A percentile compares a stretch with the other conserved stretches of the same genome.
phyloP scores from a whole-genome alignment of 2,113 vertebrate species.

The Ochotona curzoniae region DNA sequence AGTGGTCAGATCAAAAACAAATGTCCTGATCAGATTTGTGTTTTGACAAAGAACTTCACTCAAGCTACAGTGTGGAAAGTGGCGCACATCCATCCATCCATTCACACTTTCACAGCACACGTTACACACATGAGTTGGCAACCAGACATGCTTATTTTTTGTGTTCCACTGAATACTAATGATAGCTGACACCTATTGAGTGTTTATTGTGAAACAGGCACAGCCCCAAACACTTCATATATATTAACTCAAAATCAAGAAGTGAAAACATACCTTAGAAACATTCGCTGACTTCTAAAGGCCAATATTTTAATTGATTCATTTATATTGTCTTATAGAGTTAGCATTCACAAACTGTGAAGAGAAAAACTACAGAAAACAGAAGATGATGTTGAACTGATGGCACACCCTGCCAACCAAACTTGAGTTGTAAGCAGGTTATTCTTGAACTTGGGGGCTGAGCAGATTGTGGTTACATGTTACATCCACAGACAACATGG shows the following conservation, averaged over 20 bases:
- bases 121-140: accelerated
- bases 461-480: background rate
- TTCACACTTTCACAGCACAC: no score
- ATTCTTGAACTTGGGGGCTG: background rate
- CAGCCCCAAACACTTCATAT: background rate
- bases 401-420: background rate
- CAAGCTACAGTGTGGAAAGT: background rate
- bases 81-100: background rate
- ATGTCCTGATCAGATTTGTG: background rate
- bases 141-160: background rate
- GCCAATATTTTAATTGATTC: background rate
- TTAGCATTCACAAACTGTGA: slow-evolving; percentile 1
- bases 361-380: slow-evolving; percentile 1
- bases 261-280: background rate
- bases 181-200: background rate
- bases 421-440: background rate
- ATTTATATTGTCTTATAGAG: background rate
- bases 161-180: background rate
- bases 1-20: background rate
- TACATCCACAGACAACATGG: background rate
- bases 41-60: background rate
- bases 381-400: background rate
- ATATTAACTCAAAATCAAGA: background rate
- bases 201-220: background rate
- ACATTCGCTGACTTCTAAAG: background rate